Evolutionary conservation across 2,113 vertebrate species (phyloP).

Genomic region (Paradisaea rubra): DNA sequence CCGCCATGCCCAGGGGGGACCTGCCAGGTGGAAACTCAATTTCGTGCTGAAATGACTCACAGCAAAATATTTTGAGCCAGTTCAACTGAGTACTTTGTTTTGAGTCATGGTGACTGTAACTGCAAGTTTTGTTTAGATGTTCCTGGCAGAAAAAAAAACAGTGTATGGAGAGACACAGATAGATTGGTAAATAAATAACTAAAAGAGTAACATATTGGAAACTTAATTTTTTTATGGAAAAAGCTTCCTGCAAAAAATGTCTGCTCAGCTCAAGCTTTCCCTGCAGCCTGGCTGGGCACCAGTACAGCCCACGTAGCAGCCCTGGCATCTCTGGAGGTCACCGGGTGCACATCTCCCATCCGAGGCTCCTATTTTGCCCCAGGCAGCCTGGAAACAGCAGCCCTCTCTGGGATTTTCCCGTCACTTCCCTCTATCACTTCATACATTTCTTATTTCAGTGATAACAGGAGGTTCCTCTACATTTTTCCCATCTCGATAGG

Average conservation of each 20-base stretch:
- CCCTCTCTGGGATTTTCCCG: neutral
- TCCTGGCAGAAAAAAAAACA: neutral
- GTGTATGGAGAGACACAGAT: neutral
- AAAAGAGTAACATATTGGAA: neutral
- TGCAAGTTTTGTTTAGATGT: neutral
- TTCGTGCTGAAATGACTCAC: neutral
- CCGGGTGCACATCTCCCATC: fast-evolving
- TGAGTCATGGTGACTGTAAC: neutral
- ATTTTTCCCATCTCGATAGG: neutral
- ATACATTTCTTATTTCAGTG: neutral
- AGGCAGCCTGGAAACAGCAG: neutral
- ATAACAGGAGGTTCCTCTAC: neutral
- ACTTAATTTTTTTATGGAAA: neutral
- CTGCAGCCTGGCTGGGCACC: neutral
- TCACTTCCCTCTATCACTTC: neutral
- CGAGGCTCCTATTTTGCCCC: neutral
- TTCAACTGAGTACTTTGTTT: neutral
- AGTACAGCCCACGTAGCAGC: neutral
- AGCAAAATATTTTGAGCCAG: neutral
- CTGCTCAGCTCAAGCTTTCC: neutral
- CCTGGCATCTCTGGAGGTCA: neutral
- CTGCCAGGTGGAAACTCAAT: neutral
- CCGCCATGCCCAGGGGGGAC: neutral
- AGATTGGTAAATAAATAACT: neutral
- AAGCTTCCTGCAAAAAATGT: neutral